Evolutionary conservation across 2,797 vertebrate genomes (phyloP), one percentile per base, ranked within the genome.

Genomic region (Florisuga fusca): DNA sequence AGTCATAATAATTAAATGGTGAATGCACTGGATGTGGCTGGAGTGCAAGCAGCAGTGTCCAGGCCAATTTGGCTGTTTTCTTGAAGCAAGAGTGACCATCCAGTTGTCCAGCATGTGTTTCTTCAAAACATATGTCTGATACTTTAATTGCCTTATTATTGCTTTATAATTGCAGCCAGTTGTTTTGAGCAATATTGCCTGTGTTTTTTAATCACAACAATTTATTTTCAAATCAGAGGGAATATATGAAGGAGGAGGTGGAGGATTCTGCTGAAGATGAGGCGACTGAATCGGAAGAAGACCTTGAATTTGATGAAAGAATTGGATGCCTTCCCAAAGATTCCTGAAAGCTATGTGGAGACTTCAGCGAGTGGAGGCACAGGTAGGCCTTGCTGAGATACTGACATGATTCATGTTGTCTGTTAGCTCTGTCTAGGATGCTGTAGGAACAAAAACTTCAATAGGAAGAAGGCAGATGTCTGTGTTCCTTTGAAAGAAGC

Each of bases 291-390:
- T 96, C 98, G 98, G 96, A 99, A 98, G 98, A 99, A 99, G 97
- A 99, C 99, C 43, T 97, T 99, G 97, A 99, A 97, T 97, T 98
- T 99, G 97, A 98, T 99, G 89, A 99, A 98, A 96, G 99, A 99
- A 93, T 89, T 99, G 96, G 99, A 99, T 96, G 99, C 99, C 67
- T 99, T 99, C 93, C 99, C 99, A 9, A 99, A 99, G 98, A 98
- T 99, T 74, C 99, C 99, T n/a, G 99, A 99, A 58, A 99, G 99
- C 97, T 99, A 99, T 89, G 98, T 99, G 95, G 99, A 99, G 97
- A 98, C 99, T 16, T 98, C 99, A 79, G 98, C 98, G 2, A 99
- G 98, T 8, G 99, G 99, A 16, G 99, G 99, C 84, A 99, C 99
- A 97, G 99, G 99, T 99, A 94, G 90, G 97, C 79, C 22, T 84